Evolutionary conservation across 2,888 invertebrate genomes (phyloP).

Genomic region (Mesoligia furuncula): DNA sequence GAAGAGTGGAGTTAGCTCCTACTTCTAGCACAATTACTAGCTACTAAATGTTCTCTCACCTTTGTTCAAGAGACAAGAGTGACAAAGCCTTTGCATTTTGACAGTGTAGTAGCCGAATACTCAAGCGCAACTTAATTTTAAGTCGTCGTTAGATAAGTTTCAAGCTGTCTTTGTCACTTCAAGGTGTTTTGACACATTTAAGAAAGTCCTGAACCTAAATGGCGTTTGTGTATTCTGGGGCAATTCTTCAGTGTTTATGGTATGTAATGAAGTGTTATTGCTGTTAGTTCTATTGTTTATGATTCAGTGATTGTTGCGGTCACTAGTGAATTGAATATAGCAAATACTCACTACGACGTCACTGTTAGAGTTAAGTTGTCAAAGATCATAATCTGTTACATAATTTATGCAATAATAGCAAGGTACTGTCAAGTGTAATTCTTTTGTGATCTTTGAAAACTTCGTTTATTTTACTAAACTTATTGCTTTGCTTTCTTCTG

Average conservation of each 20-base stretch:
- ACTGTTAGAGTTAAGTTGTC: constrained; percentile 19
- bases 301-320: constrained; percentile 30
- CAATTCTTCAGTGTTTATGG: constrained; percentile 6
- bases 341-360: constrained; percentile 36
- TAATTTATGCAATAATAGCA: not conserved
- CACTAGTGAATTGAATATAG: constrained; percentile 26
- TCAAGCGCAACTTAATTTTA: not conserved
- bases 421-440: not conserved
- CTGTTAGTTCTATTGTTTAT: constrained; percentile 23
- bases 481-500: not conserved
- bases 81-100: constrained; percentile 43
- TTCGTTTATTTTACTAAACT: not conserved
- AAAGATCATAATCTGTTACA: constrained; percentile 16
- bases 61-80: constrained; percentile 20
- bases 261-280: constrained; percentile 45
- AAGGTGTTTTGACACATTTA: not conserved
- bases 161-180: not conserved
- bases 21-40: constrained; percentile 66
- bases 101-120: not conserved
- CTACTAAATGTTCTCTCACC: constrained; percentile 10
- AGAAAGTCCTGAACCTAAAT: not conserved
- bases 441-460: constrained; percentile 37
- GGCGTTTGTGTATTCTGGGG: not conserved
- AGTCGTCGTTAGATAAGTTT: not conserved
- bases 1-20: constrained; percentile 72